Evolutionary conservation across 2,113 vertebrate genomes (phyloP).

Genomic region (Pomatostomus ruficeps): DNA sequence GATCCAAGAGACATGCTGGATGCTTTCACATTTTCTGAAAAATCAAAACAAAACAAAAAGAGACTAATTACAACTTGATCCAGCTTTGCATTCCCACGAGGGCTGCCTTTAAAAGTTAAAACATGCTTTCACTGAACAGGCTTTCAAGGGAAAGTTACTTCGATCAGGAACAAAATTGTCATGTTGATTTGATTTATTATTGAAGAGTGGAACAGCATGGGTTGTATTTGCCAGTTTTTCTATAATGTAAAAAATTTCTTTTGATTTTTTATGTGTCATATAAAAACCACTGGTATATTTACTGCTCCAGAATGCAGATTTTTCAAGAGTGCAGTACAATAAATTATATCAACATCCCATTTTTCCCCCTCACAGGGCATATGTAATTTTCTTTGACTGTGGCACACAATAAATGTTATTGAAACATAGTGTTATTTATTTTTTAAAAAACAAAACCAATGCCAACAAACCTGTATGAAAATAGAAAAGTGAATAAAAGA

Average conservation of each 20-base stretch:
- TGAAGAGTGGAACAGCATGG: not conserved
- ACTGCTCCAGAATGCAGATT: not conserved
- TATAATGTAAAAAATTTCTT: not conserved
- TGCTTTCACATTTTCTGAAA: not conserved
- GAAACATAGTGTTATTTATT: conserved; percentile 7
- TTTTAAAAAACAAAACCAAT: not conserved
- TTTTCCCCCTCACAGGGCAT: not conserved
- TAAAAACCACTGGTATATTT: conserved; percentile 19
- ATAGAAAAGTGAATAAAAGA: not conserved
- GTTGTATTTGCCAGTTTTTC: not conserved
- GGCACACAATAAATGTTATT: not conserved
- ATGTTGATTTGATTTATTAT: conserved; percentile 15
- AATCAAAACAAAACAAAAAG: not conserved
- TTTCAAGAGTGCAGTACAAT: not conserved
- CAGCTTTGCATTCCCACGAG: not conserved
- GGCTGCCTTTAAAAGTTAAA: conserved; percentile 26
- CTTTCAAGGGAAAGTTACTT: conserved; percentile 23
- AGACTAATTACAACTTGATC: not conserved
- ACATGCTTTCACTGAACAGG: not conserved
- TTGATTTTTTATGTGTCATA: not conserved
- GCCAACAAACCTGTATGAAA: not conserved
- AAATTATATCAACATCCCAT: not conserved
- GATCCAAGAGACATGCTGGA: not conserved
- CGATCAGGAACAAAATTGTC: not conserved
- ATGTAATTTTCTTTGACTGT: conserved; percentile 5